Evolutionary conservation across 2,888 invertebrate species (phyloP).

Genomic region (Malacosoma neustria): DNA sequence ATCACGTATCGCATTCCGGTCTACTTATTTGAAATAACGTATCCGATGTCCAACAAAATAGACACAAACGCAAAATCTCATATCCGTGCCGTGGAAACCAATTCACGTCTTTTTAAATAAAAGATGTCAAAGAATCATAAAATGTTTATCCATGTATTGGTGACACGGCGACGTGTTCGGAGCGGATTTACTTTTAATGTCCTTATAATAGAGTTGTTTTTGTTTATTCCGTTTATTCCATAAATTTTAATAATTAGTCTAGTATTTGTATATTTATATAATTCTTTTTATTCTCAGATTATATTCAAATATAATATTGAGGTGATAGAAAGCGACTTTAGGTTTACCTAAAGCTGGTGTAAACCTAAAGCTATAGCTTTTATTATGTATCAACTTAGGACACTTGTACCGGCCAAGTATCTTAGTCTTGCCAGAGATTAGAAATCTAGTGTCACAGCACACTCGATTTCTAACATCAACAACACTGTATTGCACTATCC

Average conservation of each 20-base stretch:
- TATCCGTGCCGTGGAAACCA: neutral
- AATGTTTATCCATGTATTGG: neutral
- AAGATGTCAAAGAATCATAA: neutral
- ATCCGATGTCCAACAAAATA: neutral
- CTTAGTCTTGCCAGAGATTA: no score
- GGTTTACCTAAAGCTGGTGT: no score
- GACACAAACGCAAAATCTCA: neutral
- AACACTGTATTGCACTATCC: no score
- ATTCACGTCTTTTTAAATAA: neutral
- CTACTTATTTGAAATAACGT: constrained; percentile 11
- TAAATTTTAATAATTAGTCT: neutral
- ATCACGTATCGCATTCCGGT: constrained; percentile 21
- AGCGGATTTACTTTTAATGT: neutral
- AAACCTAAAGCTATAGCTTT: no score
- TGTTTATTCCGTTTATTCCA: no score
- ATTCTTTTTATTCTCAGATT: neutral
- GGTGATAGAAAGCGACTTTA: no score
- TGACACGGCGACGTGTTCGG: neutral
- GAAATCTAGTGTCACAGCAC: no score
- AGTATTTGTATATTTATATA: neutral
- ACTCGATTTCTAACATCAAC: no score
- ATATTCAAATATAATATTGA: neutral
- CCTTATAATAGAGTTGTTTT: neutral
- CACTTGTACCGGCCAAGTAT: no score
- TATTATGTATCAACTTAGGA: no score